Conservation (phyloP, 1,140 invertebrate species). For the Drosophila virilis region DNA sequence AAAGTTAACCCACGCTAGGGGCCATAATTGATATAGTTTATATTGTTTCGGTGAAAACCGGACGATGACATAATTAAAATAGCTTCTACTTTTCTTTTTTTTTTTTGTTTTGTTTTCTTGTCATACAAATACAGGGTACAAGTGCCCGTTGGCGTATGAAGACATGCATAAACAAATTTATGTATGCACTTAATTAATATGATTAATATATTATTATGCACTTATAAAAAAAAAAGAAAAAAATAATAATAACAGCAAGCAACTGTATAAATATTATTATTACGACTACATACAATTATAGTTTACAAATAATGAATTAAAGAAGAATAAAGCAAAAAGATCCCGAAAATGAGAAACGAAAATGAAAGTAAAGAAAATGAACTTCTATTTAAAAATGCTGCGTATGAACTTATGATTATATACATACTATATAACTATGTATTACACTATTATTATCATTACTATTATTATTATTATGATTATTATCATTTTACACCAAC, state of each 20-base stretch:
- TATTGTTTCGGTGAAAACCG: constrained; percentile 39
- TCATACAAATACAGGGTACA: constrained; percentile 5
- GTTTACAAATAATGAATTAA: constrained; percentile 42
- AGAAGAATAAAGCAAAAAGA: constrained; percentile 20
- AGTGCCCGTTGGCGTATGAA: constrained; percentile 9
- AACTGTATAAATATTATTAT: constrained; percentile 70
- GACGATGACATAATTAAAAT: constrained; percentile 15
- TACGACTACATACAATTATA: constrained; percentile 59
- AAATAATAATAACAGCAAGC: constrained; percentile 35
- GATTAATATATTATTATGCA: constrained; percentile 37
- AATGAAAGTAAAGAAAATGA: constrained; percentile 42
- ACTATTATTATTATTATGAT: constrained; percentile 13
- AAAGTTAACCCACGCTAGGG: constrained; percentile 60
- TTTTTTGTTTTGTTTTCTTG: constrained; percentile 12
- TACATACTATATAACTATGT: constrained; percentile 70
- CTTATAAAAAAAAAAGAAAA: constrained; percentile 4
- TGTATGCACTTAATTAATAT: constrained; percentile 20
- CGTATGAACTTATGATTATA: constrained; percentile 84
- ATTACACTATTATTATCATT: constrained; percentile 58
- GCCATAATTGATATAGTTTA: constrained; percentile 69
- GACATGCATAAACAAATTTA: constrained; percentile 24
- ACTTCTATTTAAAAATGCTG: constrained; percentile 78
- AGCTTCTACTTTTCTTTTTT: constrained; percentile 5
- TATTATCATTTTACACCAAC: constrained; percentile 28
- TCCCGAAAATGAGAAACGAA: constrained; percentile 19